Conservation (phyloP, 2,888 invertebrate genomes). For the Xanthia togata region DNA sequence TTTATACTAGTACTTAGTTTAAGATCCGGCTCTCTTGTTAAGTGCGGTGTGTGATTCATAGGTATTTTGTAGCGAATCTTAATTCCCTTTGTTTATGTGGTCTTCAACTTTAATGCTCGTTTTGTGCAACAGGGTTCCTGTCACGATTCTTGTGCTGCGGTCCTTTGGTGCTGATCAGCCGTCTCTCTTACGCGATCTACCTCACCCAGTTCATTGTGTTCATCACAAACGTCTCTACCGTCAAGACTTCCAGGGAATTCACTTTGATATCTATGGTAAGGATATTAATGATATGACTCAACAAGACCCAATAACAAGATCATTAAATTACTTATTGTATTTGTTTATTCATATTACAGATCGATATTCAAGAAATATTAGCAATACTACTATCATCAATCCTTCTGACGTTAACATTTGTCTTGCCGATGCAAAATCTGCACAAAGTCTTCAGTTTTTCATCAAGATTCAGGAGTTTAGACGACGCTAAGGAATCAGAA, state of each 20-base stretch:
- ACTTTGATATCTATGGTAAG: conserved; percentile 90
- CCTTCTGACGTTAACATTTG: conserved; percentile 91
- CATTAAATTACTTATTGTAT: conserved; percentile 5
- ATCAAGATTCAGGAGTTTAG: conserved; percentile 61
- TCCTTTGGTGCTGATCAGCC: conserved; percentile 91
- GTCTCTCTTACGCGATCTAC: conserved; percentile 92
- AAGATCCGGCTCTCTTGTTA: not conserved
- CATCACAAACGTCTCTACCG: conserved; percentile 92
- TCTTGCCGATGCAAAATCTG: conserved; percentile 91
- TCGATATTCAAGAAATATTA: conserved; percentile 90
- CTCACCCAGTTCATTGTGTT: conserved; percentile 92
- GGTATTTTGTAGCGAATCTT: not conserved
- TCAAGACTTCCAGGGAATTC: conserved; percentile 91
- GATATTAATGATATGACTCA: not conserved
- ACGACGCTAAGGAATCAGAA: conserved; percentile 49
- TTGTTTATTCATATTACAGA: conserved; percentile 79
- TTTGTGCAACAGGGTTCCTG: conserved; percentile 81
- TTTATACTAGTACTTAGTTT: not conserved
- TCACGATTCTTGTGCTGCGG: conserved; percentile 89
- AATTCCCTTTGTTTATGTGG: not conserved
- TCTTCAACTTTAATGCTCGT: not conserved
- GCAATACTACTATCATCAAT: conserved; percentile 88
- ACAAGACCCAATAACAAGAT: not conserved
- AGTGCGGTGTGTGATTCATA: not conserved
- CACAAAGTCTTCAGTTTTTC: conserved; percentile 78